These are phyloP conservation scores for Tetrapedia diversipes DNA, from an alignment of 2,888 invertebrate species.

Conservation along the genomic window DNA sequence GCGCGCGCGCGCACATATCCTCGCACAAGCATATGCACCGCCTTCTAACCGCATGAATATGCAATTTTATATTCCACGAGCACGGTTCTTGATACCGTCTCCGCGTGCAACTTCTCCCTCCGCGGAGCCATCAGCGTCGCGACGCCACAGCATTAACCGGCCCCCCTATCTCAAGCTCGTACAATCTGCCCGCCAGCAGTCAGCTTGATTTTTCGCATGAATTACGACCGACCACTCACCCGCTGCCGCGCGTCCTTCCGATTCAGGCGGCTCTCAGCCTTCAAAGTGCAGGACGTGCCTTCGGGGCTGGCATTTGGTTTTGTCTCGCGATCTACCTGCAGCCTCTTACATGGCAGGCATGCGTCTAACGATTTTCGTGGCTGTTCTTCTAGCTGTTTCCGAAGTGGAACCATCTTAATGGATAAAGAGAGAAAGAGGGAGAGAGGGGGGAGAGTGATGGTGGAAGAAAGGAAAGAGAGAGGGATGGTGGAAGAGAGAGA, in stretches of 20 bases:
- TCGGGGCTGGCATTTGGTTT: not conserved
- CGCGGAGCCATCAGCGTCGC: slow-evolving; percentile 23
- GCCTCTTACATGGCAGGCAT: no score
- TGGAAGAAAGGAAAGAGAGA: no score
- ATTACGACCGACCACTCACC: slow-evolving; percentile 12
- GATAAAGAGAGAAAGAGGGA: no score
- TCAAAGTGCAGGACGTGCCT: slow-evolving; percentile 19
- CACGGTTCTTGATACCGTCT: not conserved
- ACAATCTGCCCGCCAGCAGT: slow-evolving; percentile 33
- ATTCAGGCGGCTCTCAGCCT: slow-evolving; percentile 8
- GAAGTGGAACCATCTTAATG: no score
- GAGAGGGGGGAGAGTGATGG: no score
- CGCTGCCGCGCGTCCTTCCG: not conserved
- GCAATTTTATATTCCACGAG: slow-evolving; percentile 55
- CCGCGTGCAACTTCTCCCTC: slow-evolving; percentile 12
- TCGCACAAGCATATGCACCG: no score
- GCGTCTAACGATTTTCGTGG: not conserved
- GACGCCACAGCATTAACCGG: slow-evolving; percentile 24
- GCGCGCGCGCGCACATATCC: no score
- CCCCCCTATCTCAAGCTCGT: slow-evolving; percentile 37
- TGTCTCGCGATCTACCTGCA: slow-evolving; percentile 1
- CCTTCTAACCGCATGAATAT: slow-evolving; percentile 61
- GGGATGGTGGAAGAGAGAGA: no score
- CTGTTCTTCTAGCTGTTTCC: not conserved
- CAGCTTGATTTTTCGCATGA: slow-evolving; percentile 46